Base-by-base conservation (phyloP, 2,888 invertebrate species). In the Nezara viridula region DNA sequence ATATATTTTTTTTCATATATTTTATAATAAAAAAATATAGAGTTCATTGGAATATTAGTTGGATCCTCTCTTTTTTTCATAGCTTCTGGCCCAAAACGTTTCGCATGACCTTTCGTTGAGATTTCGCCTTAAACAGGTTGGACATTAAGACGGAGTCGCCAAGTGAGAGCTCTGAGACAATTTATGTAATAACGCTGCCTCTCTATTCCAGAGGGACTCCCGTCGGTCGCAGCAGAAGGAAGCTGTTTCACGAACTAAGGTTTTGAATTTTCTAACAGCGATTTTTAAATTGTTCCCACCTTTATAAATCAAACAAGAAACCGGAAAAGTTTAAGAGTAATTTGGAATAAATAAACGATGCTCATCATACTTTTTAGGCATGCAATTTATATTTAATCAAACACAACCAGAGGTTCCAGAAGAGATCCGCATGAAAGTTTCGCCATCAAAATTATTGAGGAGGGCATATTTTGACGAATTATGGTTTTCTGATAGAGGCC, bases 141-240 rank as follows among this genome's bases (percentile, higher is more conserved):
- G 21, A 10, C 19, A 27, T 60, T 16, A 27, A 14, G 27, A 27
- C 27, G 9, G 55, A 60, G 66, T 37, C 37, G 7, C 37, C 60
- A 7, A 14, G 81, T 81, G 44, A 81, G 81, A 81, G 44, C 81
- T 81, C 44, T n/a, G 21, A 81, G 81, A 81, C 40, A 81, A 81
- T 81, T 81, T 81, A 81, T 47, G 81, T 81, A 81, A 81, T 44
- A n/a, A 47, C 7, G 16, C 40, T 40, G 14, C n/a, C 7, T n/a
- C n/a, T 44, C 81, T 81, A 44, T 27, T 12, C n/a, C n/a, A 40
- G 3, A 4, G 27, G 16, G 27, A 60, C 1, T 2, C 2, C 37
- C 27, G 66, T 37, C 66, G 16, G 3, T 27, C 66, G 10, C 37
- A 73, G 32, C 19, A 1, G 19, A 60, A 16, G 27, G 60, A n/a